These are phyloP conservation scores for Sisyra nigra DNA, from an alignment of 2,888 invertebrate species.

Conservation along the genomic window DNA sequence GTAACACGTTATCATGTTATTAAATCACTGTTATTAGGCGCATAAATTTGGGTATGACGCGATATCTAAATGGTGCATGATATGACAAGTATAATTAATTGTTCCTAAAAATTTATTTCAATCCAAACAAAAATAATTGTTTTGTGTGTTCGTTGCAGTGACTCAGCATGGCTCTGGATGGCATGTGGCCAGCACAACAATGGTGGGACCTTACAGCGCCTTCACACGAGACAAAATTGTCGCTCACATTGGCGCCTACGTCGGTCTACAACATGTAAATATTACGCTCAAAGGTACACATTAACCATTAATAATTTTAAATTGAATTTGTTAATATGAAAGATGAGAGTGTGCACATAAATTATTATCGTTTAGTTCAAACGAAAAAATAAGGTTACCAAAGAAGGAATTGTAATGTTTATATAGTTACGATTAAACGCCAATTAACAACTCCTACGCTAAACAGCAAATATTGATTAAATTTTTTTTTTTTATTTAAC, in stretches of 20 bases:
- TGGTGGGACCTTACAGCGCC: conserved; percentile 76
- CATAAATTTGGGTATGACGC: conserved; percentile 6
- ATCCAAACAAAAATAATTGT: not conserved
- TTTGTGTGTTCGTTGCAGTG: conserved; percentile 38
- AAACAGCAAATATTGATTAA: too few species aligned
- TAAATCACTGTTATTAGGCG: not conserved
- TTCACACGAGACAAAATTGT: conserved; percentile 77
- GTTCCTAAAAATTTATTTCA: not conserved
- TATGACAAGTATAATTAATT: conserved; percentile 1
- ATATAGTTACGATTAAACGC: too few species aligned
- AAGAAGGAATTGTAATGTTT: not conserved
- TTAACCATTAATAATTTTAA: conserved; percentile 1
- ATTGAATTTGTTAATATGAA: not conserved
- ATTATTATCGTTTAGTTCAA: not conserved
- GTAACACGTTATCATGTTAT: not conserved
- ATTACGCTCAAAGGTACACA: conserved; percentile 76
- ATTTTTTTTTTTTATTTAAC: too few species aligned
- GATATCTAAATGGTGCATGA: not conserved
- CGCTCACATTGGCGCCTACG: conserved; percentile 79
- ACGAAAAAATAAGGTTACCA: not conserved
- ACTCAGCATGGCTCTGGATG: conserved; percentile 82
- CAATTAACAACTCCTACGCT: too few species aligned
- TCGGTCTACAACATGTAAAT: conserved; percentile 89
- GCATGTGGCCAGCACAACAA: conserved; percentile 74
- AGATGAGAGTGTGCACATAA: not conserved